phyloP scores from a whole-genome alignment of 2,888 invertebrate species.

The Cheilosia grossa region DNA sequence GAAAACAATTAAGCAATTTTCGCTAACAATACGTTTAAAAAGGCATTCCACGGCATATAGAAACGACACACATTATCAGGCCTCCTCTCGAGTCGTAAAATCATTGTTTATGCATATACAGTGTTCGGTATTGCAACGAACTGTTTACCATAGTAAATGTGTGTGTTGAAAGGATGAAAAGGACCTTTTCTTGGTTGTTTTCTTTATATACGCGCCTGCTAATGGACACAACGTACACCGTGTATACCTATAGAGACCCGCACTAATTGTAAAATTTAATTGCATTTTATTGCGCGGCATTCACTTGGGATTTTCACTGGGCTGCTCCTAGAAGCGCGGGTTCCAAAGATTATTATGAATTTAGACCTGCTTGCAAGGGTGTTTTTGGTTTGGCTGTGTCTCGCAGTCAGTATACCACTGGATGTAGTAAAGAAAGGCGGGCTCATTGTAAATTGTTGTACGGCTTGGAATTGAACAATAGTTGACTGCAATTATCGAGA shows the following conservation, averaged over 20 bases:
- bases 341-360: conserved; percentile 8
- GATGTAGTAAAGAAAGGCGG: conserved; percentile 32
- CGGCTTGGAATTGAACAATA: conserved; percentile 29
- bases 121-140: conserved; percentile 33
- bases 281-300: conserved; percentile 50
- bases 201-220: conserved; percentile 15
- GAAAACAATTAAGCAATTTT: conserved; percentile 42
- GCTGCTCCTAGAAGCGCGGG: conserved; percentile 12
- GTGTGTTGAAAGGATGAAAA: conserved; percentile 29
- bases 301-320: conserved; percentile 9
- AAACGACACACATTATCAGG: conserved; percentile 60
- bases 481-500: conserved; percentile 59
- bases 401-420: conserved; percentile 20
- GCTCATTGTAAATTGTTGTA: conserved; percentile 46
- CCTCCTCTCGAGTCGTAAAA: conserved; percentile 49
- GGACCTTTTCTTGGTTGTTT: conserved; percentile 37
- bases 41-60: conserved; percentile 1
- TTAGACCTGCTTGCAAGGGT: background rate
- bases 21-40: conserved; percentile 21
- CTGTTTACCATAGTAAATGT: conserved; percentile 56
- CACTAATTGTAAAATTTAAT: conserved; percentile 49
- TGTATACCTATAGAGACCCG: conserved; percentile 10
- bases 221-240: conserved; percentile 39
- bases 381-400: background rate
- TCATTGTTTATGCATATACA: conserved; percentile 41